Conservation (phyloP, 2,113 vertebrate genomes). For the Steatornis caripensis region DNA sequence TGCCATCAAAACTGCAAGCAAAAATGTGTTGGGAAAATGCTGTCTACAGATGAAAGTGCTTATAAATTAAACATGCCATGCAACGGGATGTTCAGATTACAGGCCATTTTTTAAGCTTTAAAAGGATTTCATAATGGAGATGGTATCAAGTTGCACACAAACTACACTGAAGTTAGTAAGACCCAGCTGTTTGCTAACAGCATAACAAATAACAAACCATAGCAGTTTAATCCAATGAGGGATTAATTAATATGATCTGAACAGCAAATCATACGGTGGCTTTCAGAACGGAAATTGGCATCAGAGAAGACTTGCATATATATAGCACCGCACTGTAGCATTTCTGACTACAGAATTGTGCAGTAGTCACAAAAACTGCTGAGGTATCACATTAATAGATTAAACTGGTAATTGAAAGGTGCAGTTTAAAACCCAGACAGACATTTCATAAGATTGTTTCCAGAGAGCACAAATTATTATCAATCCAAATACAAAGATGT, state of each 20-base stretch:
- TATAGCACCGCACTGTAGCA: not conserved
- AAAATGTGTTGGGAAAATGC: not conserved
- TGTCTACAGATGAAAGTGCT: not conserved
- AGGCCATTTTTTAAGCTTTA: constrained; percentile 18
- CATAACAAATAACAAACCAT: not conserved
- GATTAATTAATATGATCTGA: not conserved
- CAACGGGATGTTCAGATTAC: constrained; percentile 22
- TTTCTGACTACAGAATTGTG: not conserved
- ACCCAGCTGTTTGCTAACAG: not conserved
- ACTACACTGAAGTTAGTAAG: not conserved
- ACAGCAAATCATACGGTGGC: not conserved
- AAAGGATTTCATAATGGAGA: constrained; percentile 27
- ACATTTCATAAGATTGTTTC: not conserved
- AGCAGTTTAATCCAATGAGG: not conserved
- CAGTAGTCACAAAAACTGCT: not conserved
- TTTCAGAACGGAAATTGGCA: not conserved
- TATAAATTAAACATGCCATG: constrained; percentile 26
- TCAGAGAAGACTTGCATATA: not conserved
- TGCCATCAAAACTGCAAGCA: not conserved
- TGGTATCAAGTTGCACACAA: not conserved
- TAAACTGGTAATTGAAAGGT: not conserved
- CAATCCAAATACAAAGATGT: not conserved
- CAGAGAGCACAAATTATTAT: not conserved
- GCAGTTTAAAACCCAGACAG: not conserved
- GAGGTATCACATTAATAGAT: accelerated